These are phyloP conservation scores for Apogon talboti DNA, from an alignment of 2,797 vertebrate species.

Conservation along the genomic window DNA sequence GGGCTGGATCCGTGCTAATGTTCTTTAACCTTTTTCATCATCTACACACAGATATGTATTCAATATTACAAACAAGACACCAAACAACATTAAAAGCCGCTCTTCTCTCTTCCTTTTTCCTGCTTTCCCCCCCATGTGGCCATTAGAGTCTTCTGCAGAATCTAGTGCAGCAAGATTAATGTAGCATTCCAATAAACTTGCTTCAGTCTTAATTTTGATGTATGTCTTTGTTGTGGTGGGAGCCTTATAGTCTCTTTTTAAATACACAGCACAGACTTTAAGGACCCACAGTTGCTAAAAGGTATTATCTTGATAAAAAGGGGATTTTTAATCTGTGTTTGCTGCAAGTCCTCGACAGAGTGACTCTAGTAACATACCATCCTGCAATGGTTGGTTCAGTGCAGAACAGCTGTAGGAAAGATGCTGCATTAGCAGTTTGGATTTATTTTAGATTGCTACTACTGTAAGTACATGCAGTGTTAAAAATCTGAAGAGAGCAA, in stretches of 20 bases:
- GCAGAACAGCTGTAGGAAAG: not conserved
- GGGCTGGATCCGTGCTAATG: conserved; percentile 1
- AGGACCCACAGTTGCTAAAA: too few relatives aligned
- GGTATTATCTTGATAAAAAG: not conserved
- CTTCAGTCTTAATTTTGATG: too few relatives aligned
- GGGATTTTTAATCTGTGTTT: not conserved
- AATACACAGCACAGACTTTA: too few relatives aligned
- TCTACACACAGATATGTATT: conserved; percentile 4
- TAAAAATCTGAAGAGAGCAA: conserved; percentile 6
- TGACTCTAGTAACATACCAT: not conserved
- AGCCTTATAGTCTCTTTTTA: too few relatives aligned
- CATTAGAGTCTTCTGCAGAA: too few relatives aligned
- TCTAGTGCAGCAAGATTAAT: too few relatives aligned
- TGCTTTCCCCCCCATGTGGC: not conserved
- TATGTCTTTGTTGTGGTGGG: too few relatives aligned
- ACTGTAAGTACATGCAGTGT: conserved; percentile 13
- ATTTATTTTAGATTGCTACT: conserved; percentile 1
- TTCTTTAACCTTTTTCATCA: conserved; percentile 10
- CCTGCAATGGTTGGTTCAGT: not conserved
- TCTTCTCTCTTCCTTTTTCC: not conserved
- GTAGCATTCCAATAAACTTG: too few relatives aligned
- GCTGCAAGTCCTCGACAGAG: not conserved
- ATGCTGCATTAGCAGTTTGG: not conserved
- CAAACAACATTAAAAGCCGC: not conserved
- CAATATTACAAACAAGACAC: conserved; percentile 13